A percentile compares a stretch with the other conserved stretches of the same genome.
These are phyloP conservation scores for Cerastis rubricosa DNA, from an alignment of 2,888 invertebrate species.

Conservation along the genomic window DNA sequence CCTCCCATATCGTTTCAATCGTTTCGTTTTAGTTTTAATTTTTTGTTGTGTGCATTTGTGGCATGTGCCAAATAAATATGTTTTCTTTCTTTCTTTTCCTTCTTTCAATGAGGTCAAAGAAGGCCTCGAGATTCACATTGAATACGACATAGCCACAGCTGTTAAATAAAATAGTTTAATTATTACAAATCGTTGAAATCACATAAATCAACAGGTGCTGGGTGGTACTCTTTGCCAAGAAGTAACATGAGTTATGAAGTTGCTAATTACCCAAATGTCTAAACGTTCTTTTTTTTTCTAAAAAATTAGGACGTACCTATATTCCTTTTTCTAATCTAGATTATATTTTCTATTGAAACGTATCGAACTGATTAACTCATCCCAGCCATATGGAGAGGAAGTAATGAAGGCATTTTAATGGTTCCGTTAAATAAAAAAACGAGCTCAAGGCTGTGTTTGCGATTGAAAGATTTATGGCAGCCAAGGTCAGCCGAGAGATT, in stretches of 20 bases:
- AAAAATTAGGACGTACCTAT: neutral
- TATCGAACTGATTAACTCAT: slow-evolving; percentile 74
- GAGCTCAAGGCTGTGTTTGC: slow-evolving; percentile 80
- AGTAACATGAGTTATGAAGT: slow-evolving; percentile 66
- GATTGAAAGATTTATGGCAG: slow-evolving; percentile 73
- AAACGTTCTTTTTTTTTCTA: slow-evolving; percentile 13
- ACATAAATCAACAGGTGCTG: slow-evolving; percentile 65
- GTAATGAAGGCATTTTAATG: slow-evolving; percentile 82
- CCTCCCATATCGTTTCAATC: neutral
- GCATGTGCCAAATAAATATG: too few species aligned
- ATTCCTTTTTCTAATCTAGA: neutral
- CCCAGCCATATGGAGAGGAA: slow-evolving; percentile 78
- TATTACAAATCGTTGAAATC: slow-evolving; percentile 58
- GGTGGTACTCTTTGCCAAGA: slow-evolving; percentile 69
- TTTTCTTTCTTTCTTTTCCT: too few species aligned
- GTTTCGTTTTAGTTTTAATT: too few species aligned
- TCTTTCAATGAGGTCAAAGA: neutral
- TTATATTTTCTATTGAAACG: slow-evolving; percentile 35
- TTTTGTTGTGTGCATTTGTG: too few species aligned
- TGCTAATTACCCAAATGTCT: slow-evolving; percentile 67
- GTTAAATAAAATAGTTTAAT: slow-evolving; percentile 39
- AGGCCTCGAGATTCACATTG: neutral
- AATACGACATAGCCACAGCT: neutral
- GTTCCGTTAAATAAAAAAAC: slow-evolving; percentile 76
- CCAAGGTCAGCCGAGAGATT: slow-evolving; percentile 75